Evolutionary conservation across 2,888 invertebrate species (phyloP).

Genomic region (Cheilosia urbana): DNA sequence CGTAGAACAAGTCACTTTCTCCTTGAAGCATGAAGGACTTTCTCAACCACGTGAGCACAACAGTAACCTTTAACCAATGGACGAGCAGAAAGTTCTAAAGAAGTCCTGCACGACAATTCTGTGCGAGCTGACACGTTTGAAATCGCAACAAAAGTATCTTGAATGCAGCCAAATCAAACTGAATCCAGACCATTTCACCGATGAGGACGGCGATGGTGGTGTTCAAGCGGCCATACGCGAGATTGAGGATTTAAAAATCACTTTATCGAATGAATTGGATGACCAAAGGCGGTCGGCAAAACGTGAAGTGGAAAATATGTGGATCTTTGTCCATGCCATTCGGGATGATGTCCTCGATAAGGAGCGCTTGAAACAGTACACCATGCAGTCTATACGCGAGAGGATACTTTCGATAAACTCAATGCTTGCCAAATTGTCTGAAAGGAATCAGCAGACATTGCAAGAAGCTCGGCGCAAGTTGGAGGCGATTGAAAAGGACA

Average conservation of each 20-base stretch:
- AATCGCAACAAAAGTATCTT: constrained; percentile 83
- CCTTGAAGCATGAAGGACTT: constrained; percentile 62
- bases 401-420: constrained; percentile 80
- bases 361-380: constrained; percentile 79
- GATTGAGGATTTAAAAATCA: constrained; percentile 79
- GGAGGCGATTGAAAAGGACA: constrained; percentile 77
- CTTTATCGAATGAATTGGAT: constrained; percentile 77
- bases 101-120: constrained; percentile 80
- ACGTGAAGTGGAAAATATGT: constrained; percentile 80
- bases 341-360: constrained; percentile 79
- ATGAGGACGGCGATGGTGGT: constrained; percentile 32
- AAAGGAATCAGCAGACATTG: constrained; percentile 78
- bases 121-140: constrained; percentile 82
- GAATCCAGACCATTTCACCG: constrained; percentile 79
- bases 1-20: constrained; percentile 75
- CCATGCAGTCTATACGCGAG: constrained; percentile 79
- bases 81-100: constrained; percentile 57
- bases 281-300: constrained; percentile 77
- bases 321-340: constrained; percentile 79
- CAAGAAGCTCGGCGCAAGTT: constrained; percentile 76
- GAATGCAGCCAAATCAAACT: constrained; percentile 82
- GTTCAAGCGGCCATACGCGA: constrained; percentile 77
- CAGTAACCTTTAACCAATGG: constrained; percentile 61
- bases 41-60: constrained; percentile 30
- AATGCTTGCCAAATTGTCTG: constrained; percentile 79